These are phyloP conservation scores for Apamea epomidion DNA, from an alignment of 2,888 invertebrate species.

Conservation along the genomic window DNA sequence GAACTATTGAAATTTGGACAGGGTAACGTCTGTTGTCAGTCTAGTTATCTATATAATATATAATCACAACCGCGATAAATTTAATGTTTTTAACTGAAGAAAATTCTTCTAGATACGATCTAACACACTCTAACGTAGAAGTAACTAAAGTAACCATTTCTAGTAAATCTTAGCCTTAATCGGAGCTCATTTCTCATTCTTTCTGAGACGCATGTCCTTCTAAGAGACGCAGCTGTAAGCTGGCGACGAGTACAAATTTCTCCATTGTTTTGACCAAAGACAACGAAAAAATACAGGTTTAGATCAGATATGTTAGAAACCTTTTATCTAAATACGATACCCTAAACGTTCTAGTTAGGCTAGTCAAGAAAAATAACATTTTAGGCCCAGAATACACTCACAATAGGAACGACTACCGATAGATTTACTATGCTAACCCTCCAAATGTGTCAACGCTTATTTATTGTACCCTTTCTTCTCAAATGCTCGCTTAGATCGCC, in stretches of 20 bases:
- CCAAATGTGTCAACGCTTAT: constrained; percentile 45
- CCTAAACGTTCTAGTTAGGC: constrained; percentile 38
- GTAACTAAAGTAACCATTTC: constrained; percentile 15
- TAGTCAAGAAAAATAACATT: constrained; percentile 41
- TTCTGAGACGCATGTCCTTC: constrained; percentile 27
- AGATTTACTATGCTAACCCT: constrained; percentile 50
- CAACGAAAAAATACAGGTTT: constrained; percentile 37
- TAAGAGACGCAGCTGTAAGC: constrained; percentile 40
- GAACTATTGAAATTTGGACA: not conserved
- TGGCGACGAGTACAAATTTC: constrained; percentile 27
- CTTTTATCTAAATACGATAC: constrained; percentile 61
- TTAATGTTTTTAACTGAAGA: not conserved
- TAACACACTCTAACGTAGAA: not conserved
- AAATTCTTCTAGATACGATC: not conserved
- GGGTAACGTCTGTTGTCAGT: not conserved
- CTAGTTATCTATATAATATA: not conserved
- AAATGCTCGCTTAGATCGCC: constrained; percentile 29
- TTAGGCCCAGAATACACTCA: constrained; percentile 42
- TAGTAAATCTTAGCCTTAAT: constrained; percentile 34
- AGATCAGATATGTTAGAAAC: constrained; percentile 40
- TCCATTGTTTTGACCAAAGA: constrained; percentile 40
- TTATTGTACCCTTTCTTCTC: constrained; percentile 51
- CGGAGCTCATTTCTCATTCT: constrained; percentile 45
- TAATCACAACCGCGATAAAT: not conserved
- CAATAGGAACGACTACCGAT: constrained; percentile 25